These are phyloP conservation scores for Tridacna crocea DNA, from an alignment of 2,888 invertebrate genomes.

Conservation along the genomic window DNA sequence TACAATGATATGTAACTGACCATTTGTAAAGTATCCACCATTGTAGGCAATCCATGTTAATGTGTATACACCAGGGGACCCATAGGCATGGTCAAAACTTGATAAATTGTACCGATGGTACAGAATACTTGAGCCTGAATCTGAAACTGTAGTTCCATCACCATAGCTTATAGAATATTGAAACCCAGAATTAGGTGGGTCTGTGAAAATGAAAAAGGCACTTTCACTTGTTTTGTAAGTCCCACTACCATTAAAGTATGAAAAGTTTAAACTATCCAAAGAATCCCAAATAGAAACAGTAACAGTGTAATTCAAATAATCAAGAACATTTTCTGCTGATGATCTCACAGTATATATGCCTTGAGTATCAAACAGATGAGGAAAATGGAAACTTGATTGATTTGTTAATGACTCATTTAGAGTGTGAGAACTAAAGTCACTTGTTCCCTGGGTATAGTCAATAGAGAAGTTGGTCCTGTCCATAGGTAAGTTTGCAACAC, in stretches of 20 bases:
- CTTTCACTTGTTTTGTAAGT: constrained; percentile 56
- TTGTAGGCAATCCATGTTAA: constrained; percentile 50
- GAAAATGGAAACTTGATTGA: constrained; percentile 1
- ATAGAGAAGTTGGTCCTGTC: constrained; percentile 40
- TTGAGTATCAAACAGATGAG: constrained; percentile 48
- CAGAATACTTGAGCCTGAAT: constrained; percentile 26
- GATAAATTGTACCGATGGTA: constrained; percentile 38
- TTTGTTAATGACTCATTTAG: neutral
- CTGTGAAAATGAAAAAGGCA: constrained; percentile 47
- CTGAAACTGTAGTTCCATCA: constrained; percentile 31
- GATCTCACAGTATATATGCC: constrained; percentile 39
- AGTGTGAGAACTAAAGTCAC: neutral
- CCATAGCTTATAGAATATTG: constrained; percentile 53
- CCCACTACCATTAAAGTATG: constrained; percentile 33
- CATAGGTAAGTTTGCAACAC: constrained; percentile 46
- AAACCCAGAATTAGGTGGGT: constrained; percentile 55
- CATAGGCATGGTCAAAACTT: constrained; percentile 43
- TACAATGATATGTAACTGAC: constrained; percentile 40
- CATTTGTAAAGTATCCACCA: constrained; percentile 39
- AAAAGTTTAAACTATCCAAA: constrained; percentile 35
- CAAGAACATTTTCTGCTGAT: constrained; percentile 33
- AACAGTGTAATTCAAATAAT: constrained; percentile 22
- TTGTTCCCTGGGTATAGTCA: constrained; percentile 33
- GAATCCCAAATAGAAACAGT: constrained; percentile 49
- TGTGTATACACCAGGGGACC: constrained; percentile 36